Base-by-base conservation (phyloP, 2,113 vertebrate species). In the Crotalus viridis region DNA sequence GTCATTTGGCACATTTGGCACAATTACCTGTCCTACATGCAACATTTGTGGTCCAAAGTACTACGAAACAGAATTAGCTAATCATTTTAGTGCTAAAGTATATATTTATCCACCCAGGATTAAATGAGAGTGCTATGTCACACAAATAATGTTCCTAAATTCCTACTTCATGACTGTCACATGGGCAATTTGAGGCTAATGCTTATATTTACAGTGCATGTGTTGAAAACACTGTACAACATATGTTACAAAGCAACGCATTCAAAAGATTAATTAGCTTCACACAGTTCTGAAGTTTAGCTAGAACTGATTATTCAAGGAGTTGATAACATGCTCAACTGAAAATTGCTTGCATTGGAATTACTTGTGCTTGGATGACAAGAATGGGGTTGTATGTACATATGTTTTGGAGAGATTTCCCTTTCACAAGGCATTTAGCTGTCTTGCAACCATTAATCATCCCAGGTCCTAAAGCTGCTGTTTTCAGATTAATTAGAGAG, bases 401-500 rank as follows among this genome's bases (percentile, higher is more conserved):
- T 97, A 96, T 94, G 95, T 96, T 95, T 96, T 88, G 91, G 91
- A 94, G 74, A 88, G 81, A 91, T 97, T 97, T 96, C 91, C 92
- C 88, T 95, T 95, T 89, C 93, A 94, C 85, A 89, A 96, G 94
- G 93, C 94, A 94, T 96, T 96, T 96, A 96, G 91, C 94, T 97
- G 94, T 96, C 95, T 95, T 96, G 88, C 74, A 96, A 94, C 94
- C 97, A 96, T 95, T 96, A 96, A 97, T 96, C 94, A 95, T 64
- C 90, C 94, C 93, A 94, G 91, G 95, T 93, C 94, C 96, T 95
- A 96, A 97, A 97, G 94, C 96, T 97, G 94, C 95, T 97, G 94
- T 95, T 97, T 96, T 97, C 94, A 93, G 91, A 94, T 93, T 93
- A 95, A 95, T 97, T 96, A 96, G 95, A 96, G 81, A 95, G 96